Percentiles rank a stretch among this genome's conserved stretches.
Conservation (phyloP, 2,113 vertebrate species). For the Lynx canadensis region DNA sequence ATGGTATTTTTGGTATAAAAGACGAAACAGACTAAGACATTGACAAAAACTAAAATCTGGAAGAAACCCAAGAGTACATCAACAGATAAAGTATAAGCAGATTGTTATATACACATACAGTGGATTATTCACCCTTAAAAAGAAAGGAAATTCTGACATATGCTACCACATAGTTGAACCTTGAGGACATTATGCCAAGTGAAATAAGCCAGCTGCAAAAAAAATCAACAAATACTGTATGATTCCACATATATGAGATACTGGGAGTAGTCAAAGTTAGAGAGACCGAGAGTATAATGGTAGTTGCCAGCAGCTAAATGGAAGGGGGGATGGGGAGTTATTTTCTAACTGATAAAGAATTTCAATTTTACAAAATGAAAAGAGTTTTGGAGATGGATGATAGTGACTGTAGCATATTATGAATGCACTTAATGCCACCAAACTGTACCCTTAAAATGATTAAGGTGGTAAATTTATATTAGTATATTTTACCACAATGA, state of each 20-base stretch:
- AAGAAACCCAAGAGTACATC: not conserved
- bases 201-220: not conserved
- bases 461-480: not conserved
- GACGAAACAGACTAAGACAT: not conserved
- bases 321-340: not conserved
- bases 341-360: not conserved
- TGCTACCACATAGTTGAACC: not conserved
- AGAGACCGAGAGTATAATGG: not conserved
- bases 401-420: not conserved
- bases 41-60: not conserved
- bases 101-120: not conserved
- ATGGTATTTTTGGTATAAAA: not conserved
- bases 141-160: not conserved
- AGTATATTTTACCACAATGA: not conserved
- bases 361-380: not conserved
- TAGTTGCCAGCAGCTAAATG: no score
- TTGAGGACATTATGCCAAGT: not conserved
- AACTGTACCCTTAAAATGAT: not conserved
- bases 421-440: not conserved
- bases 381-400: not conserved
- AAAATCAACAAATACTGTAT: not conserved
- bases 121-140: not conserved
- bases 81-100: not conserved
- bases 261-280: no score
- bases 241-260: not conserved